These are phyloP conservation scores for Siniperca scherzeri DNA, from an alignment of 2,797 vertebrate genomes.

Conservation along the genomic window DNA sequence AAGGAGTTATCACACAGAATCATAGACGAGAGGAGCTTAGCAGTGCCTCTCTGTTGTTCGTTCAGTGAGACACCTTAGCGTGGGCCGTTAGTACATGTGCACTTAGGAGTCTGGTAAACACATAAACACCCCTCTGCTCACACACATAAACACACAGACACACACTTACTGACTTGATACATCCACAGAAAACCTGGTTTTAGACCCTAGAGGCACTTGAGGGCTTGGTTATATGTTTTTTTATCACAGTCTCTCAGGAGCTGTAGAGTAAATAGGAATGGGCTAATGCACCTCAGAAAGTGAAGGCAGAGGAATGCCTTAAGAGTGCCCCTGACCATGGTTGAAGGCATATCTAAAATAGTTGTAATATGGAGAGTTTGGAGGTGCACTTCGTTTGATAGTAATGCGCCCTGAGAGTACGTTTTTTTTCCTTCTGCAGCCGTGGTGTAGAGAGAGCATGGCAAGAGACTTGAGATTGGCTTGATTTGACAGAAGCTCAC, in stretches of 20 bases:
- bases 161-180: slow-evolving; percentile 43
- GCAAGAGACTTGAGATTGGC: slow-evolving; percentile 26
- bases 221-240: slow-evolving; percentile 41
- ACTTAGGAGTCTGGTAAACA: slow-evolving; percentile 47
- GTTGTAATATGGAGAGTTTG: slow-evolving; percentile 36
- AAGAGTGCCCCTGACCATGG: slow-evolving; percentile 39
- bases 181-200: slow-evolving; percentile 44
- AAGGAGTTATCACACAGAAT: slow-evolving; percentile 52
- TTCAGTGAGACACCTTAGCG: slow-evolving; percentile 36
- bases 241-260: slow-evolving; percentile 57
- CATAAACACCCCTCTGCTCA: slow-evolving; percentile 13
- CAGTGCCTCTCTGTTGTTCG: slow-evolving; percentile 31
- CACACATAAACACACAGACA: slow-evolving; percentile 22
- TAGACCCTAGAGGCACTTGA: slow-evolving; percentile 36
- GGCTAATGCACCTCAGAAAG: slow-evolving; percentile 44
- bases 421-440: slow-evolving; percentile 19
- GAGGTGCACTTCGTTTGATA: slow-evolving; percentile 32
- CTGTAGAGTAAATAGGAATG: slow-evolving; percentile 57
- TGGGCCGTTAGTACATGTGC: slow-evolving; percentile 5
- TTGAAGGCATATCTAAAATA: slow-evolving; percentile 54
- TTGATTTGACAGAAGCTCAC: slow-evolving; percentile 40
- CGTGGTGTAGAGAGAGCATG: not conserved
- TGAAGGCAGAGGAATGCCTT: slow-evolving; percentile 6
- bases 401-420: slow-evolving; percentile 1
- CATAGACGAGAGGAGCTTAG: slow-evolving; percentile 22